These are phyloP conservation scores for Oreocharis arfaki DNA, from an alignment of 2,113 vertebrate species.

Conservation along the genomic window DNA sequence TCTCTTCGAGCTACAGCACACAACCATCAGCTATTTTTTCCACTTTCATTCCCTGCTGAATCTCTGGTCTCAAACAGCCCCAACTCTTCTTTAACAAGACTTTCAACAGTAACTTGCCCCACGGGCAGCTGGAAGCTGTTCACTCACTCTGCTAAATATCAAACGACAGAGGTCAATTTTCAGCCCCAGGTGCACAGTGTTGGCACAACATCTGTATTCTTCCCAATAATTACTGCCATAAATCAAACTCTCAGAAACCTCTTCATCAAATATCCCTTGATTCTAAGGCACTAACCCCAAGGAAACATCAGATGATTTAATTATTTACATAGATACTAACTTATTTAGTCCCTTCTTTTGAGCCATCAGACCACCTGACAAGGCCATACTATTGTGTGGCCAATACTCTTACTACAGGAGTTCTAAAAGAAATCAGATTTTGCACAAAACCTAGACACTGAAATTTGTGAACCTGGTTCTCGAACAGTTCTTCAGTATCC, in stretches of 20 bases:
- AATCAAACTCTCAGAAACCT: not conserved
- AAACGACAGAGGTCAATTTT: not conserved
- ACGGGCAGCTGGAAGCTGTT: fast-evolving
- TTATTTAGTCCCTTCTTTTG: not conserved
- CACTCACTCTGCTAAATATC: not conserved
- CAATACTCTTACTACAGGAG: not conserved
- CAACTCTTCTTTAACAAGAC: not conserved
- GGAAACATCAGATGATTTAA: not conserved
- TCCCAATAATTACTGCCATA: not conserved
- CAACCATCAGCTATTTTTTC: not conserved
- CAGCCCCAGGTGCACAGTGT: not conserved
- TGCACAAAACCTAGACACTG: not conserved
- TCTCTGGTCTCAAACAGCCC: not conserved
- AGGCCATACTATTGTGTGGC: not conserved
- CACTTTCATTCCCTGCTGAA: not conserved
- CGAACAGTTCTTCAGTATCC: not conserved
- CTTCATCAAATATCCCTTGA: not conserved
- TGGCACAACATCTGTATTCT: not conserved
- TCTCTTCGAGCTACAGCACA: not conserved
- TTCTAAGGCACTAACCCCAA: not conserved
- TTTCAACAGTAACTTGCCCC: not conserved
- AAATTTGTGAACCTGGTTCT: not conserved
- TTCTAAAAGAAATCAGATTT: not conserved
- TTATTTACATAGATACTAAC: not conserved
- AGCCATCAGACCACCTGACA: not conserved